phyloP scores from a whole-genome alignment of 2,797 vertebrate genomes.

The Sebastes reedi region DNA sequence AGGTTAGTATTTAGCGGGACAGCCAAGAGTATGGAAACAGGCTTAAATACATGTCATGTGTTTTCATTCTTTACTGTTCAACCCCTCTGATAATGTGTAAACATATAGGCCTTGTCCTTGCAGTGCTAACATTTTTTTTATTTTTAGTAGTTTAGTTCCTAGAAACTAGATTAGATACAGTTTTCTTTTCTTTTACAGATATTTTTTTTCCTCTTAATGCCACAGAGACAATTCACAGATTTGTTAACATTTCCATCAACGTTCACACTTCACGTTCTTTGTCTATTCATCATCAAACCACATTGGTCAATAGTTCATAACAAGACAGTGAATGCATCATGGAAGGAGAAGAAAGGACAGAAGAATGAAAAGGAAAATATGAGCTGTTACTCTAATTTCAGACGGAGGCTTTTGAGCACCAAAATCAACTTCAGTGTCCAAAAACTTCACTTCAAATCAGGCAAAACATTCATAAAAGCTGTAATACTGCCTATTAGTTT shows the following conservation, averaged over 20 bases:
- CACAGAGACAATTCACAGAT: not conserved
- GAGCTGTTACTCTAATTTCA: conserved; percentile 48
- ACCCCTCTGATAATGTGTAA: not conserved
- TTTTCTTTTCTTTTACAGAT: not conserved
- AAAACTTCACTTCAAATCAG: conserved; percentile 69
- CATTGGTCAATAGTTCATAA: conserved; percentile 18
- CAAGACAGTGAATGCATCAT: conserved; percentile 49
- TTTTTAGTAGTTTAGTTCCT: not conserved
- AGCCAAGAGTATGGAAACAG: conserved; percentile 81
- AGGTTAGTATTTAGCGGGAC: conserved; percentile 71
- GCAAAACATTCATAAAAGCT: conserved; percentile 68
- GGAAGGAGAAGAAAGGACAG: conserved; percentile 22
- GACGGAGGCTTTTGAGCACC: conserved; percentile 21
- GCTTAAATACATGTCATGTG: conserved; percentile 35
- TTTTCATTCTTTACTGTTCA: conserved; percentile 25
- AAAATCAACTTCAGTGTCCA: conserved; percentile 55
- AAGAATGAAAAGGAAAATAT: conserved; percentile 48
- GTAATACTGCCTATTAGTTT: conserved; percentile 54
- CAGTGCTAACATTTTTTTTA: not conserved
- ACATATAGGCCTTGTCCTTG: not conserved
- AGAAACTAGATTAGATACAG: not conserved
- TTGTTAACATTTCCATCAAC: conserved; percentile 4
- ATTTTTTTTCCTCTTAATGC: not conserved
- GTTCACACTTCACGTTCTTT: conserved; percentile 19
- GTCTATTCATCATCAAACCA: conserved; percentile 9